These are phyloP conservation scores for Mustelus asterias DNA, from an alignment of 2,113 vertebrate species.

Conservation along the genomic window DNA sequence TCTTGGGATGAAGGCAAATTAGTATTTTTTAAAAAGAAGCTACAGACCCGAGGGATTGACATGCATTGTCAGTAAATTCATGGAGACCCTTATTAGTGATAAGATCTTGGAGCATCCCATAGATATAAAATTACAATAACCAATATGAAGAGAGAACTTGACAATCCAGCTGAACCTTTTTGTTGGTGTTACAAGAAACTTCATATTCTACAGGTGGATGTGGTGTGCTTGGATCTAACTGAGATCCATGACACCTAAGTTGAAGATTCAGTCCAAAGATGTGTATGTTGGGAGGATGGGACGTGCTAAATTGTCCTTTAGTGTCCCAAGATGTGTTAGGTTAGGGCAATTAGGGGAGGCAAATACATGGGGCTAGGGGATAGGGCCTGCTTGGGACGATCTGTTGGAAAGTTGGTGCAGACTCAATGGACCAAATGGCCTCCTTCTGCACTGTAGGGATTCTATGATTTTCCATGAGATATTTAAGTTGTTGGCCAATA, in stretches of 20 bases:
- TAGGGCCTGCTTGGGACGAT: too few species aligned
- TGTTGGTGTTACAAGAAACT: background rate
- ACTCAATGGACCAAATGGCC: too few species aligned
- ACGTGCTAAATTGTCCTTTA: too few species aligned
- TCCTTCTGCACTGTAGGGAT: too few species aligned
- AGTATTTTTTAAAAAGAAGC: background rate
- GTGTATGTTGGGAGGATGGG: too few species aligned
- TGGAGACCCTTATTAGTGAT: background rate
- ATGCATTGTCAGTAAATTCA: background rate
- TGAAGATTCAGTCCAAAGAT: background rate
- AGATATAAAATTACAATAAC: background rate
- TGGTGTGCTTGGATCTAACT: background rate
- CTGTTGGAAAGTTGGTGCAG: too few species aligned
- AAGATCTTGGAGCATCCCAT: background rate
- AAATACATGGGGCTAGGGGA: too few species aligned
- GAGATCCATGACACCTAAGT: background rate
- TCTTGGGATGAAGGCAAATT: background rate
- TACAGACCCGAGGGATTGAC: background rate
- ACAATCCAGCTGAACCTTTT: background rate
- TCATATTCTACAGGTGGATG: background rate
- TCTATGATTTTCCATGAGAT: background rate
- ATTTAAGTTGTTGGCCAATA: background rate
- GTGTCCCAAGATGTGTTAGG: too few species aligned
- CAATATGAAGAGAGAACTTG: background rate
- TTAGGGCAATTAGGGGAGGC: too few species aligned